Percentiles rank a stretch among this genome's conserved stretches.
phyloP scores from a whole-genome alignment of 2,113 vertebrate species.

The Athene cunicularia region DNA sequence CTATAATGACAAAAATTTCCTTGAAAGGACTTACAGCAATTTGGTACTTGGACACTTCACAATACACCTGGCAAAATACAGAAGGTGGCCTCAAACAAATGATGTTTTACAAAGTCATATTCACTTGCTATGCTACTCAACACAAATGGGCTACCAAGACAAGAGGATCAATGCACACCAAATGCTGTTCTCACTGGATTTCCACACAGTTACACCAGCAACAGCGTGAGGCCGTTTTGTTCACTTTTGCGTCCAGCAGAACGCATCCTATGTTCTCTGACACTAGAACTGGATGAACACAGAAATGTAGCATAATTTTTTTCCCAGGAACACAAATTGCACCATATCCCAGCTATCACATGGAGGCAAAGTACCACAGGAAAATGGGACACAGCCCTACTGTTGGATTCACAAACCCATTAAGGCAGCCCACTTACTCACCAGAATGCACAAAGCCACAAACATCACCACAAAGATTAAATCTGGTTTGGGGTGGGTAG shows the following conservation, averaged over 20 bases:
- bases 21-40: not conserved
- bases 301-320: rapidly evolving
- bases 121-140: not conserved
- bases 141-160: rapidly evolving
- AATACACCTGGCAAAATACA: not conserved
- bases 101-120: rapidly evolving
- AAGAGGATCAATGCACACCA: not conserved
- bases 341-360: rapidly evolving
- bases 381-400: not conserved
- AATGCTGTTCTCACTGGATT: not conserved
- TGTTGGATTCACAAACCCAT: not conserved
- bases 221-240: rapidly evolving
- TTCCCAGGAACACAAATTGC: not conserved
- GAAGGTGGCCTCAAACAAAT: not conserved
- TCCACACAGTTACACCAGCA: not conserved
- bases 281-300: rapidly evolving
- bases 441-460: not conserved
- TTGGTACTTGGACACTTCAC: not conserved
- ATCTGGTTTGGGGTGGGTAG: rapidly evolving
- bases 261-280: not conserved
- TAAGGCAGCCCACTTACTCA: not conserved
- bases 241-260: not conserved
- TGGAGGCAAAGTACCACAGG: rapidly evolving
- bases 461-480: not conserved
- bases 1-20: not conserved